Conservation (phyloP, 2,797 vertebrate species). For the Mormyrus proboscirostris region DNA sequence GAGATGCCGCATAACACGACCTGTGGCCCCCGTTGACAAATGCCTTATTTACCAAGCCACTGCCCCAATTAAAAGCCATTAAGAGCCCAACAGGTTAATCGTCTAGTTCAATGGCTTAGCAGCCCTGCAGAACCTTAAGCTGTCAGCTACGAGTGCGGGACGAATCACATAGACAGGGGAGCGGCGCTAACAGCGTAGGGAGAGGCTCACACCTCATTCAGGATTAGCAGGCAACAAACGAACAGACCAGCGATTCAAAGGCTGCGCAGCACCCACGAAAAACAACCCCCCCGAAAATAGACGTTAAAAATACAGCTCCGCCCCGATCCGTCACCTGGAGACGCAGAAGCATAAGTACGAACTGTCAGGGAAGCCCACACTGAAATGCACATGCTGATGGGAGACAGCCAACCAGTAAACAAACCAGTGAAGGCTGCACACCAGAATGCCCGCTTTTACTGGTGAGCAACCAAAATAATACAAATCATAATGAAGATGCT, state of each 20-base stretch:
- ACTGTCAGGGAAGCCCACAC: background rate
- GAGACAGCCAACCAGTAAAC: background rate
- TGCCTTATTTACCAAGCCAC: background rate
- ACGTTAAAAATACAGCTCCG: background rate
- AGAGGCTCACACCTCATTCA: background rate
- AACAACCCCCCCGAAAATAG: background rate
- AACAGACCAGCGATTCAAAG: background rate
- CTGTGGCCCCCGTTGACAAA: background rate
- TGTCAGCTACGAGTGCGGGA: background rate
- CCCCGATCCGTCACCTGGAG: background rate
- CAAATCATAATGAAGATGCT: background rate
- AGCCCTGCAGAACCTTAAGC: background rate
- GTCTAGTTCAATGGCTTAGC: background rate
- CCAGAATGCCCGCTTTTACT: background rate
- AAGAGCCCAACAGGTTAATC: background rate
- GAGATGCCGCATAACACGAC: background rate
- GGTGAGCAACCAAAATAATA: background rate
- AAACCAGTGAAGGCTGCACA: background rate
- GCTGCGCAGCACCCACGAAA: background rate
- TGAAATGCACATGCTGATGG: background rate
- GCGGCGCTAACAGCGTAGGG: background rate
- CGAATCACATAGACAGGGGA: background rate
- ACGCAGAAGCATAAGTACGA: background rate
- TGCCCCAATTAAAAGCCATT: background rate
- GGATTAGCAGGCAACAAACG: background rate